Evolutionary conservation across 92 coral and sea anemone genomes (phyloP).

Genomic region (Umimayanthus kanabou): DNA sequence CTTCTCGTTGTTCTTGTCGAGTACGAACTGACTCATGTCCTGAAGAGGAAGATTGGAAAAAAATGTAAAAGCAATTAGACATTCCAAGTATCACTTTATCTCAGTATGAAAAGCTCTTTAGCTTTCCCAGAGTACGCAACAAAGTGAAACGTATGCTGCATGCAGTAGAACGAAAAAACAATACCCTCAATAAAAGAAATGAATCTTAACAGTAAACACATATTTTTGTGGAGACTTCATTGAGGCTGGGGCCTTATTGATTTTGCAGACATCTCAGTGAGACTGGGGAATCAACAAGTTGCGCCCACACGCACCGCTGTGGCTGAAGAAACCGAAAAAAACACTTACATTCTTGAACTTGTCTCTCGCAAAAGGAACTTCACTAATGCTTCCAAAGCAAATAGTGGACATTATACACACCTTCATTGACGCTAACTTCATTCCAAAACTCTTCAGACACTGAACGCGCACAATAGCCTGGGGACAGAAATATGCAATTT

Average conservation of each 20-base stretch:
- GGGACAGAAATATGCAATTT: neutral
- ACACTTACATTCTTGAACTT: neutral
- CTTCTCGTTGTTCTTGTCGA: constrained; percentile 58
- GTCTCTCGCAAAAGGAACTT: neutral
- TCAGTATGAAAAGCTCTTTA: no score
- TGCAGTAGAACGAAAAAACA: no score
- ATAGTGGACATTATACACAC: constrained; percentile 30
- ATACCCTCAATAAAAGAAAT: no score
- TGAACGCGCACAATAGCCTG: constrained; percentile 90
- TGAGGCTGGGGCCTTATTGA: no score
- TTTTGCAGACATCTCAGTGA: no score
- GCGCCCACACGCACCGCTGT: no score
- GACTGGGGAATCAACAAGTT: no score
- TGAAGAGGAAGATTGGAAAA: neutral
- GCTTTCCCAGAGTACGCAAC: no score
- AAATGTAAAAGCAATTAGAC: neutral
- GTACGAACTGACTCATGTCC: constrained; percentile 71
- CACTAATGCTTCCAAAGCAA: no score
- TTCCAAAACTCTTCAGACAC: constrained; percentile 85
- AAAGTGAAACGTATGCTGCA: no score
- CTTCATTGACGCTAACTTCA: constrained; percentile 76
- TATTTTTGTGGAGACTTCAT: no score
- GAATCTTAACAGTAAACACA: no score
- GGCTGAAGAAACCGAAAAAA: neutral
- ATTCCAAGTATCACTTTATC: neutral